Evolutionary conservation across 2,113 vertebrate genomes (phyloP).

Genomic region (Brevimyrus niger): DNA sequence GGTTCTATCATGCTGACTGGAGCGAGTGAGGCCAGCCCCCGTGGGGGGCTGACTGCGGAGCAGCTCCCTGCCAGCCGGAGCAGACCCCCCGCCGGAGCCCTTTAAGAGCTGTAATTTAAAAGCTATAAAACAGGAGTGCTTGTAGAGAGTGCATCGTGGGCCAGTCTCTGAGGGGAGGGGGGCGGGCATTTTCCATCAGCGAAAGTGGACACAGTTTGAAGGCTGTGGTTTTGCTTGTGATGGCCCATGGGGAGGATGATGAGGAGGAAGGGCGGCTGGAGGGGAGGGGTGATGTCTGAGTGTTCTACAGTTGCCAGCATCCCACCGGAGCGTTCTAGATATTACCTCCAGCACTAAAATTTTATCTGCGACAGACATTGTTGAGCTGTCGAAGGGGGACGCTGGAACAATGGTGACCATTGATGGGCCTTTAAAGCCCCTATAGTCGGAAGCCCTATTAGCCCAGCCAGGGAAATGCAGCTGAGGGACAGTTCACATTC

Average conservation of each 20-base stretch:
- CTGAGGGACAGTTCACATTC: constrained; percentile 54
- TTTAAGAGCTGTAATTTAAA: constrained; percentile 18
- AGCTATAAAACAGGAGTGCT: constrained; percentile 19
- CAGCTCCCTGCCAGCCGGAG: constrained; percentile 3
- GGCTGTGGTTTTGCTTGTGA: neutral
- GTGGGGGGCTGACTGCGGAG: neutral
- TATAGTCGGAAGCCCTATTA: constrained; percentile 39
- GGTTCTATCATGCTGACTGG: neutral
- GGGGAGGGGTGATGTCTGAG: neutral
- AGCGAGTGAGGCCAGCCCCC: neutral
- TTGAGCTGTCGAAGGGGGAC: constrained; percentile 37
- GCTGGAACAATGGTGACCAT: constrained; percentile 38
- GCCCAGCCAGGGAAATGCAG: constrained; percentile 43
- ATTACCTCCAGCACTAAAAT: constrained; percentile 39
- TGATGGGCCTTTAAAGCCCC: constrained; percentile 46
- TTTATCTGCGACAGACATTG: constrained; percentile 44
- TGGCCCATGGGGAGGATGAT: neutral
- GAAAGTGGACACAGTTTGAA: constrained; percentile 10
- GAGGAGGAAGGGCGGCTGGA: neutral
- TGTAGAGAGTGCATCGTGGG: neutral
- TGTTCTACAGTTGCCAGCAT: neutral
- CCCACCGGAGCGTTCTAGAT: constrained; percentile 13
- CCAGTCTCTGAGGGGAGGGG: neutral
- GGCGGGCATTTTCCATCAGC: neutral
- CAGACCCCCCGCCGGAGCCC: neutral